Evolutionary conservation across 1,140 invertebrate genomes (phyloP).

Genomic region (Temnothorax curvispinosus): DNA sequence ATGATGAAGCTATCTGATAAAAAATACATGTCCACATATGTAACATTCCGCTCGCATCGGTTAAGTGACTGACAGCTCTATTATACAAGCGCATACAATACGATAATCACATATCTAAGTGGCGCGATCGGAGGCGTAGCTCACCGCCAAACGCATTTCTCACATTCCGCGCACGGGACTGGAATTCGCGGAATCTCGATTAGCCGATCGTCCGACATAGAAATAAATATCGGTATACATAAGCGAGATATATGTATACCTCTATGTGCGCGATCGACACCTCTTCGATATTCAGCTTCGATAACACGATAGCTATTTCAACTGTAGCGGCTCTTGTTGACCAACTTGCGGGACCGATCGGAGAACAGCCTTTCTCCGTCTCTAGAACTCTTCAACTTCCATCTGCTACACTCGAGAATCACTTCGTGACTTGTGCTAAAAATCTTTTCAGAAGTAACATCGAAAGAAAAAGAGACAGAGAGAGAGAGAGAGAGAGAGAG

Average conservation of each 20-base stretch:
- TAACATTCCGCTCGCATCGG: neutral
- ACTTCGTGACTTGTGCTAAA: neutral
- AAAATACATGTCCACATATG: neutral
- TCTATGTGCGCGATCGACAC: slow-evolving; percentile 1
- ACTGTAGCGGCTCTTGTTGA: slow-evolving; percentile 14
- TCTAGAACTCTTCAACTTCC: neutral
- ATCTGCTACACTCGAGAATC: neutral
- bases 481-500: neutral
- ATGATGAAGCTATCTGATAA: neutral
- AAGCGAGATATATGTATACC: neutral
- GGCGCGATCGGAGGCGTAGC: slow-evolving; percentile 13
- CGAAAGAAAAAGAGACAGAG: neutral
- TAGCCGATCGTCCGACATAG: slow-evolving; percentile 20
- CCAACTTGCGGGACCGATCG: slow-evolving; percentile 4
- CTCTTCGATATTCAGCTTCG: neutral
- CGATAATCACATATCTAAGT: slow-evolving; percentile 39
- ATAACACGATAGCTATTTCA: neutral
- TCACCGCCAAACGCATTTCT: slow-evolving; percentile 47
- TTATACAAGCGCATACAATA: slow-evolving; percentile 27
- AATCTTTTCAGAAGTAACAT: slow-evolving; percentile 8
- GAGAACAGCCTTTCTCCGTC: slow-evolving; percentile 18
- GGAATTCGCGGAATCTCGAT: slow-evolving; percentile 62
- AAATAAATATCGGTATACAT: slow-evolving; percentile 38
- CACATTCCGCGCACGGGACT: slow-evolving; percentile 27
- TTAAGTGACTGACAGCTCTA: slow-evolving; percentile 37